A percentile compares a stretch with the other conserved stretches of the same genome.
These are phyloP conservation scores for Percopsis transmontana DNA, from an alignment of 2,113 vertebrate genomes.

Conservation along the genomic window DNA sequence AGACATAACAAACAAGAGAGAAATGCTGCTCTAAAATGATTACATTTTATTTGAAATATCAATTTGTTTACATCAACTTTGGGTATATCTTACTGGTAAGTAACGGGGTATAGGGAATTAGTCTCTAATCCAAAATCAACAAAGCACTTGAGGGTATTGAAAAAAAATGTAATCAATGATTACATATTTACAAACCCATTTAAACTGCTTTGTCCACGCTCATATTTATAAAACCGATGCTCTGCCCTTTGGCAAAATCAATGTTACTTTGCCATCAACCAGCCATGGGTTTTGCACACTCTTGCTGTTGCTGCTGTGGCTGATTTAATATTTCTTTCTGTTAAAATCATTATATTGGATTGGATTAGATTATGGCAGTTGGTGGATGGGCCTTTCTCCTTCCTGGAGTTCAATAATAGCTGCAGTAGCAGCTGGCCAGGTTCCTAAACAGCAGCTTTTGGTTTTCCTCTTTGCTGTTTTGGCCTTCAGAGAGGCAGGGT, in stretches of 20 bases:
- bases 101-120: slow-evolving; percentile 41
- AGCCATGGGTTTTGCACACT: slow-evolving; percentile 31
- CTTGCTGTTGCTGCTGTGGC: slow-evolving; percentile 47
- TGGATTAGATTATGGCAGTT: slow-evolving; percentile 64
- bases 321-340: slow-evolving; percentile 45
- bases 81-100: slow-evolving; percentile 40
- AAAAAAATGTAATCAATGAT: slow-evolving; percentile 61
- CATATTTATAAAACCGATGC: slow-evolving; percentile 63
- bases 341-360: slow-evolving; percentile 4
- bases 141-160: slow-evolving; percentile 29
- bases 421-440: slow-evolving; percentile 34
- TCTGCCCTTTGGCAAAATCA: slow-evolving; percentile 72
- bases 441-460: slow-evolving; percentile 36
- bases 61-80: slow-evolving; percentile 40
- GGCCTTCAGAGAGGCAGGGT: slow-evolving; percentile 59
- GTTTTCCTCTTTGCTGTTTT: slow-evolving; percentile 47
- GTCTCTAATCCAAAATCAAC: slow-evolving; percentile 50
- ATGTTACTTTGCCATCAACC: slow-evolving; percentile 57
- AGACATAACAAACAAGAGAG: background rate
- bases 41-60: slow-evolving; percentile 23
- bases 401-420: slow-evolving; percentile 47
- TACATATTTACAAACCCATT: slow-evolving; percentile 70
- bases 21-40: background rate
- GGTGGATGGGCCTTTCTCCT: slow-evolving; percentile 50
- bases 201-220: slow-evolving; percentile 49